Percentiles rank a stretch among this genome's conserved stretches.
phyloP scores from a whole-genome alignment of 2,888 invertebrate species.

The Creontiades dilutus region DNA sequence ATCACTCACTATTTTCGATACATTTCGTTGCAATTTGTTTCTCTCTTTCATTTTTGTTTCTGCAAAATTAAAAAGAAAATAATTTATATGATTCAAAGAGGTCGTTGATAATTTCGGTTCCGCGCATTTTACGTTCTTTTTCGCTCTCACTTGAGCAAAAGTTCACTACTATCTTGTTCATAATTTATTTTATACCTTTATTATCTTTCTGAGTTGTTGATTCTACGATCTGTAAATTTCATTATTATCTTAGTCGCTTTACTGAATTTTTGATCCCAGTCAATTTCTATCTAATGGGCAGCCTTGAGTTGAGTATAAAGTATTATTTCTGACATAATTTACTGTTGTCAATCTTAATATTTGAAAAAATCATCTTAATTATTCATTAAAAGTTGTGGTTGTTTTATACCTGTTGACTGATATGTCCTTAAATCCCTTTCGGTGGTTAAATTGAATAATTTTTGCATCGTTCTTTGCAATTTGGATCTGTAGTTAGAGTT shows the following conservation, averaged over 20 bases:
- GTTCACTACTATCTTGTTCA: background rate
- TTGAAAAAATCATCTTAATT: background rate
- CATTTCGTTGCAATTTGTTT: background rate
- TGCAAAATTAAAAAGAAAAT: constrained; percentile 23
- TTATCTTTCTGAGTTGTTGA: background rate
- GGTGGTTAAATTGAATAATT: too few relatives aligned
- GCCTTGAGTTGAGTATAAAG: background rate
- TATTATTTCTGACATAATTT: background rate
- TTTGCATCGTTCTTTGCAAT: too few relatives aligned
- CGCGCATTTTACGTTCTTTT: background rate
- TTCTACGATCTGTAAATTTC: background rate
- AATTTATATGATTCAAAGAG: background rate
- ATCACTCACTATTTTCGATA: background rate
- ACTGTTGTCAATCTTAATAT: background rate
- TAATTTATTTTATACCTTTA: background rate
- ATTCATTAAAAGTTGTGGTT: constrained; percentile 37
- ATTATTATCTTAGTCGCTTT: background rate
- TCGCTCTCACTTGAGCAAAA: background rate
- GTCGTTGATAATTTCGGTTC: background rate
- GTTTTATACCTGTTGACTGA: background rate
- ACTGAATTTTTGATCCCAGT: background rate
- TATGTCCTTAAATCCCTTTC: too few relatives aligned
- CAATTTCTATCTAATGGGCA: background rate
- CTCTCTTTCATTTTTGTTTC: background rate
- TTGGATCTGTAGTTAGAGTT: too few relatives aligned